Percentiles rank a stretch among this genome's conserved stretches.
Evolutionary conservation across 64 coral and sea anemone genomes (phyloP).

Genomic region (Porites lutea): DNA sequence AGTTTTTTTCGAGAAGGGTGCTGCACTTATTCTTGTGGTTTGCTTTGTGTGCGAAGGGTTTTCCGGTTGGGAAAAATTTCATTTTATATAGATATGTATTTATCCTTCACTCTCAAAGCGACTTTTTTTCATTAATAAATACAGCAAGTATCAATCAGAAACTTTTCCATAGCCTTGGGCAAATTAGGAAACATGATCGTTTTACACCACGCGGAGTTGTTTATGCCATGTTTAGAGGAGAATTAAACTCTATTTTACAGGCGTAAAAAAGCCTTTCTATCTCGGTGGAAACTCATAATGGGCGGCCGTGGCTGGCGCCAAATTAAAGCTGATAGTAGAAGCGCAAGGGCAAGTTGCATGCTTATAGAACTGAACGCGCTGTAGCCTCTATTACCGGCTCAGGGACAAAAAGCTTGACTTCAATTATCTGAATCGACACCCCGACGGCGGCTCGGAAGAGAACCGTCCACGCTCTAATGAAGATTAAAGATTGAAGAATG

Average conservation of each 20-base stretch:
- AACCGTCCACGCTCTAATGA: slow-evolving; percentile 14
- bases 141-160: slow-evolving; percentile 39
- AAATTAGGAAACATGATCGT: slow-evolving; percentile 45
- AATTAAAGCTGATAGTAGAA: neutral
- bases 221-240: slow-evolving; percentile 45
- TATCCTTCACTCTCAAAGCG: slow-evolving; percentile 7
- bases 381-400: slow-evolving; percentile 27
- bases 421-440: slow-evolving; percentile 60
- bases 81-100: neutral
- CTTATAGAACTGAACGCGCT: slow-evolving; percentile 27
- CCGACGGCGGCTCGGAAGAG: slow-evolving; percentile 1
- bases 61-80: slow-evolving; percentile 4
- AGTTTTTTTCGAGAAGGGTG: neutral
- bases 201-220: slow-evolving; percentile 42
- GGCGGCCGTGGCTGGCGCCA: neutral
- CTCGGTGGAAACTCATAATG: neutral
- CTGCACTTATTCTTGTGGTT: slow-evolving; percentile 16
- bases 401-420: slow-evolving; percentile 40
- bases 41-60: slow-evolving; percentile 2
- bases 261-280: slow-evolving; percentile 3
- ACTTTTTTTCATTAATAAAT: slow-evolving; percentile 51
- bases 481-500: neutral
- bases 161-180: slow-evolving; percentile 54
- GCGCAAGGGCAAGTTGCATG: slow-evolving; percentile 3
- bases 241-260: slow-evolving; percentile 51